Evolutionary conservation across 2,797 vertebrate species (phyloP).

Genomic region (Gymnothorax javanicus): DNA sequence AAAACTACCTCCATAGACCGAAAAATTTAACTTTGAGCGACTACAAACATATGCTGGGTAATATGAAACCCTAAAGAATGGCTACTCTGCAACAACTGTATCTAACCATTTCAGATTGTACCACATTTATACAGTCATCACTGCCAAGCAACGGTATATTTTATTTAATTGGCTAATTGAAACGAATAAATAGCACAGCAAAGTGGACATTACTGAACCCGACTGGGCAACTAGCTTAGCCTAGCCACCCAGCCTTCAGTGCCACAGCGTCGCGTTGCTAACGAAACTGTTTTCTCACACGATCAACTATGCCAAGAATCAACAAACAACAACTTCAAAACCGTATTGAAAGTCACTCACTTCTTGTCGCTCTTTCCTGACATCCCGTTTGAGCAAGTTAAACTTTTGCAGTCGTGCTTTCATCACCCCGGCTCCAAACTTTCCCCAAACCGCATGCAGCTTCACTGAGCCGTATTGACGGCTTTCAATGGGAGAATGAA

Average conservation of each 20-base stretch:
- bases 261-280: neutral
- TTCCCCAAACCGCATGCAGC: constrained; percentile 39
- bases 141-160: neutral
- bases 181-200: neutral
- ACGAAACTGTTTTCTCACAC: neutral
- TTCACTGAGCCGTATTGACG: constrained; percentile 38
- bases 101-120: neutral
- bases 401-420: constrained; percentile 76
- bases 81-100: too few species aligned
- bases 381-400: constrained; percentile 73
- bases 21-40: too few species aligned
- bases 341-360: constrained; percentile 62
- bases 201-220: neutral
- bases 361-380: constrained; percentile 68
- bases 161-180: neutral
- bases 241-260: neutral
- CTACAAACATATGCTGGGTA: too few species aligned
- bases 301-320: neutral
- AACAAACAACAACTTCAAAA: neutral
- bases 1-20: too few species aligned
- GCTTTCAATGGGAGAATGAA: constrained; percentile 50
- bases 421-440: constrained; percentile 71
- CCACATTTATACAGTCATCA: neutral
- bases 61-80: too few species aligned
- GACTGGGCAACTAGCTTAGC: neutral